A percentile compares a stretch with the other conserved stretches of the same genome.
Conservation (phyloP, 2,888 invertebrate species). For the Smittia sp. region DNA sequence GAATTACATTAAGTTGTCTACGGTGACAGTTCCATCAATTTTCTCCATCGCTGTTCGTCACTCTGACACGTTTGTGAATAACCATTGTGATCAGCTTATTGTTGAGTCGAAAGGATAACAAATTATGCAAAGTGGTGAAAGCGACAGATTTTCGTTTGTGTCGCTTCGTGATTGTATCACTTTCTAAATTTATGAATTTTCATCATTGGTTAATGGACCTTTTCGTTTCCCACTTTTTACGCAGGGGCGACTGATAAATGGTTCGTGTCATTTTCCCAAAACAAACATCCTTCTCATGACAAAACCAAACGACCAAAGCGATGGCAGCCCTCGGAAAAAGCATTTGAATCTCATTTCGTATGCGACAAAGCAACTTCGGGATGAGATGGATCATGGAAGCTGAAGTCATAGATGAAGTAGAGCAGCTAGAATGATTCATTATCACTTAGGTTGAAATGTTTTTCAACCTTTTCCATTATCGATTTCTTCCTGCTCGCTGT, state of each 20-base stretch:
- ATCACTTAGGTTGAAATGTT: background rate
- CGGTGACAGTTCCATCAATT: constrained; percentile 3
- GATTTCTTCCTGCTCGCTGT: background rate
- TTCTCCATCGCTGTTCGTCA: background rate
- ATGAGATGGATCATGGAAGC: constrained; percentile 20
- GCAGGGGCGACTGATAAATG: constrained; percentile 15
- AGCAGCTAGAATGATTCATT: background rate
- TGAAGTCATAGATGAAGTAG: background rate
- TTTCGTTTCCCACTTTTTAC: background rate
- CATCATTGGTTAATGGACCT: constrained; percentile 23
- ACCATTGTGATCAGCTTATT: constrained; percentile 22
- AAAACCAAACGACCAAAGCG: background rate
- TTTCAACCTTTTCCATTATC: background rate
- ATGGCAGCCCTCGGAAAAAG: background rate
- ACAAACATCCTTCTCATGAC: constrained; percentile 3
- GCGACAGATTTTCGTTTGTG: constrained; percentile 3
- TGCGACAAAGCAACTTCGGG: constrained; percentile 41
- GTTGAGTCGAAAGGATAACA: constrained; percentile 23
- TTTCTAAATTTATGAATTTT: constrained; percentile 19
- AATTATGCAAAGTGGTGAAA: constrained; percentile 9
- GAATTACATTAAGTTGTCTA: background rate
- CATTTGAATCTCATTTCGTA: constrained; percentile 39
- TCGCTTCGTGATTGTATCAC: constrained; percentile 1
- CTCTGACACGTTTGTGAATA: background rate
- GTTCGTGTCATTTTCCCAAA: constrained; percentile 29